Evolutionary conservation across 2,797 vertebrate genomes (phyloP).

Genomic region (Ataeniobius toweri): DNA sequence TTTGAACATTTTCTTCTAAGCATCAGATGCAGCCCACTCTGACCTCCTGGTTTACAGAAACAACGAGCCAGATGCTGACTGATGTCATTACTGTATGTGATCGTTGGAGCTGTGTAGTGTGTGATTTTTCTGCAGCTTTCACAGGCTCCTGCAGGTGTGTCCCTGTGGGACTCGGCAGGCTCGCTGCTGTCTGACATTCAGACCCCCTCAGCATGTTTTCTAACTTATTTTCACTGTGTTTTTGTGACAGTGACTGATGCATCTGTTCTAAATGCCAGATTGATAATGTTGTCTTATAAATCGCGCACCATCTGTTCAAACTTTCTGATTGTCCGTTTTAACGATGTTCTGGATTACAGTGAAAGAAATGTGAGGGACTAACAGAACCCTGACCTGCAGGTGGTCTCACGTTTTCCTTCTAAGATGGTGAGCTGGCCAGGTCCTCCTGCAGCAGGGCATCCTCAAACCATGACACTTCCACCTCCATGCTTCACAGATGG

Average conservation of each 20-base stretch:
- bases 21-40: background rate
- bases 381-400: background rate
- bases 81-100: slow-evolving; percentile 3
- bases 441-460: too few species aligned
- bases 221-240: slow-evolving; percentile 66
- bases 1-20: slow-evolving; percentile 28
- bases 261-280: slow-evolving; percentile 33
- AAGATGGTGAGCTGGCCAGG: too few species aligned
- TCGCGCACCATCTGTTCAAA: slow-evolving; percentile 18
- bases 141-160: slow-evolving; percentile 56
- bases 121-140: slow-evolving; percentile 42
- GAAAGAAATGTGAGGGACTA: slow-evolving; percentile 18
- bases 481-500: too few species aligned
- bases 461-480: too few species aligned
- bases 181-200: slow-evolving; percentile 81
- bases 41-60: slow-evolving; percentile 26
- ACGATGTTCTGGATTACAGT: slow-evolving; percentile 31
- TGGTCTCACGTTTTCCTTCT: too few species aligned
- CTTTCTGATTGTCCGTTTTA: slow-evolving; percentile 39
- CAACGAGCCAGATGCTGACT: background rate
- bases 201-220: slow-evolving; percentile 68
- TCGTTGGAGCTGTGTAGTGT: slow-evolving; percentile 26
- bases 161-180: slow-evolving; percentile 73
- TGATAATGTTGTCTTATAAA: slow-evolving; percentile 27
- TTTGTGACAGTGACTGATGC: slow-evolving; percentile 33